Conservation (phyloP, 2,888 invertebrate species). For the Heliconius cydno region DNA sequence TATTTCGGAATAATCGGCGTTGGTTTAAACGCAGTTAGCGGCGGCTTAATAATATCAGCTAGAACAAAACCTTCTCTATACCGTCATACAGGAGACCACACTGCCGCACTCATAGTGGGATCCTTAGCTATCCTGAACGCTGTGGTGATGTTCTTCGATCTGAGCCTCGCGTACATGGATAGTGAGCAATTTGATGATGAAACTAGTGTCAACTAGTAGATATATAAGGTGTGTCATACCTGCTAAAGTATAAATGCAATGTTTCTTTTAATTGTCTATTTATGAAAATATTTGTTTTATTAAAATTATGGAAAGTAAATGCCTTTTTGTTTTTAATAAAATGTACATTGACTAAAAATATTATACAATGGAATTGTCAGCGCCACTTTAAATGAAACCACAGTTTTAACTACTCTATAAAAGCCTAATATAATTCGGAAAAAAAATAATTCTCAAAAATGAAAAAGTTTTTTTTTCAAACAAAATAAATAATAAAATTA, state of each 20-base stretch:
- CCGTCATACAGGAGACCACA: conserved; percentile 68
- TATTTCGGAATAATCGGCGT: conserved; percentile 73
- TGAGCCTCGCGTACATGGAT: conserved; percentile 75
- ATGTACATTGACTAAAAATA: not conserved
- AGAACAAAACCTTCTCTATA: conserved; percentile 56
- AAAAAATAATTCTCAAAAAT: no score
- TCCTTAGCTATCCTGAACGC: conserved; percentile 65
- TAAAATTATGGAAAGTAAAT: no score
- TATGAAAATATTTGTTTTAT: no score
- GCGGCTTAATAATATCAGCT: conserved; percentile 64
- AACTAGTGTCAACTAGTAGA: conserved; percentile 56
- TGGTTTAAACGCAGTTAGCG: conserved; percentile 65
- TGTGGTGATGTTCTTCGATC: conserved; percentile 70
- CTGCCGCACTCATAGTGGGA: conserved; percentile 59
- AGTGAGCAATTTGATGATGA: conserved; percentile 77
- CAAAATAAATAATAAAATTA: no score
- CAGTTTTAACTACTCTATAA: no score
- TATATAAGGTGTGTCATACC: conserved; percentile 58
- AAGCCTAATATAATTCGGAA: no score
- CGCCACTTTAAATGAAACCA: no score
- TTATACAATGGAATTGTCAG: no score
- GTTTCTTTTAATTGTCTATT: no score
- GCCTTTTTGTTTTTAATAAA: not conserved
- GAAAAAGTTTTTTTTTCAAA: no score
- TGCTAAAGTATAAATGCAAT: conserved; percentile 10